Evolutionary conservation across 2,797 vertebrate genomes (phyloP).

Genomic region (Lutjanus argentimaculatus): DNA sequence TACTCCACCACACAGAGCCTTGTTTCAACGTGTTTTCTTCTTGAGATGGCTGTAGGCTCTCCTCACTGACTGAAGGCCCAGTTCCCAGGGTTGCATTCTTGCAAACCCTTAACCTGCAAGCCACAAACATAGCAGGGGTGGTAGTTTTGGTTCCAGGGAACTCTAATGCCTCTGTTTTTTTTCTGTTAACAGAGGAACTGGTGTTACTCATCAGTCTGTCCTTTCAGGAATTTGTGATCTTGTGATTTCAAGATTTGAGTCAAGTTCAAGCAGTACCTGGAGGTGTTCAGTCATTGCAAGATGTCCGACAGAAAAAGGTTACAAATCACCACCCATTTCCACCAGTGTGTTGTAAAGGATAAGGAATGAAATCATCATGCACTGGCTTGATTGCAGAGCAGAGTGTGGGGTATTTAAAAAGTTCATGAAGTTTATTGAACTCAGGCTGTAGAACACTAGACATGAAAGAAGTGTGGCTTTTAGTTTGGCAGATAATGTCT

Average conservation of each 20-base stretch:
- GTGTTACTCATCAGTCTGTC: neutral
- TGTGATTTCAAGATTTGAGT: neutral
- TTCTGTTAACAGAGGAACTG: neutral
- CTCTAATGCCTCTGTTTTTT: neutral
- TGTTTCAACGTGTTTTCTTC: neutral
- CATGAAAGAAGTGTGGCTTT: neutral
- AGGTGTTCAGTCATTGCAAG: neutral
- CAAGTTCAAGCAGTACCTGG: neutral
- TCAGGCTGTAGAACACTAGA: conserved; percentile 4
- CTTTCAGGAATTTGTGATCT: conserved; percentile 9
- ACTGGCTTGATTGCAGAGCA: neutral
- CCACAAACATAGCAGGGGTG: neutral
- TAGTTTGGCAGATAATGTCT: neutral
- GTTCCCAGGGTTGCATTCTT: neutral
- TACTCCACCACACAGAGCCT: neutral
- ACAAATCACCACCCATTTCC: neutral
- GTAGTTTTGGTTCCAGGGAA: neutral
- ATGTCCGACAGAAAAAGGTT: neutral
- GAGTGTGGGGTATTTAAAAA: neutral
- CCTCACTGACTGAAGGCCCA: neutral
- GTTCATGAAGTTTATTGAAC: neutral
- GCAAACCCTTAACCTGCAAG: no score
- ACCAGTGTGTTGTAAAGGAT: neutral
- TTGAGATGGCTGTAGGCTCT: neutral
- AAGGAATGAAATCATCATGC: neutral